A percentile compares a stretch with the other conserved stretches of the same genome.
Conservation (phyloP, 1,140 invertebrate species). For the Heterodera schachtii region DNA sequence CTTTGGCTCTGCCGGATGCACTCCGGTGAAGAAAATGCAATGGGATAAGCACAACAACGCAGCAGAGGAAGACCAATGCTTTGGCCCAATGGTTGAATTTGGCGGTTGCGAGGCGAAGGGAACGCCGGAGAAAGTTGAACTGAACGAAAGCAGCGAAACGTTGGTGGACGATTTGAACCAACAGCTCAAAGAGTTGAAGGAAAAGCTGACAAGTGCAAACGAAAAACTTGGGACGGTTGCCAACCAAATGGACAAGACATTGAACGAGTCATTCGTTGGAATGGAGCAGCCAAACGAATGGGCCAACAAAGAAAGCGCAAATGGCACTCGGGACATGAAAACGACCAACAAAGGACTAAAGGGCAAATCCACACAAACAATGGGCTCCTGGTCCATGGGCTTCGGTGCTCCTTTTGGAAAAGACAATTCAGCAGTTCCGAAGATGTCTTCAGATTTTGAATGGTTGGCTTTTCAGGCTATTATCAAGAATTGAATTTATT, state of each 20-base stretch:
- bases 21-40: background rate
- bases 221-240: background rate
- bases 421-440: no score
- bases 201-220: background rate
- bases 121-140: background rate
- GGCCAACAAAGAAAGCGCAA: no score
- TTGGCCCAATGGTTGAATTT: constrained; percentile 8
- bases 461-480: no score
- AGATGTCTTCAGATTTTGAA: no score
- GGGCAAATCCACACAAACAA: no score
- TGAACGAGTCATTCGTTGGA: background rate
- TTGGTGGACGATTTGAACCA: constrained; percentile 15
- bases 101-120: background rate
- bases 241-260: background rate
- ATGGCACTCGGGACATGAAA: no score
- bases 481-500: no score
- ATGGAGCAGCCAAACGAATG: no score
- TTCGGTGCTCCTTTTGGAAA: no score
- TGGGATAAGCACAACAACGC: background rate
- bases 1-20: background rate
- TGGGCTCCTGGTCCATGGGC: no score
- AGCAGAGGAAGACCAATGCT: background rate
- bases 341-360: no score
- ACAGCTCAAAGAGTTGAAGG: background rate
- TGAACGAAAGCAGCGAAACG: background rate